Base-by-base conservation (phyloP, 2,888 invertebrate species). In the Xestoiulus laeticollis region DNA sequence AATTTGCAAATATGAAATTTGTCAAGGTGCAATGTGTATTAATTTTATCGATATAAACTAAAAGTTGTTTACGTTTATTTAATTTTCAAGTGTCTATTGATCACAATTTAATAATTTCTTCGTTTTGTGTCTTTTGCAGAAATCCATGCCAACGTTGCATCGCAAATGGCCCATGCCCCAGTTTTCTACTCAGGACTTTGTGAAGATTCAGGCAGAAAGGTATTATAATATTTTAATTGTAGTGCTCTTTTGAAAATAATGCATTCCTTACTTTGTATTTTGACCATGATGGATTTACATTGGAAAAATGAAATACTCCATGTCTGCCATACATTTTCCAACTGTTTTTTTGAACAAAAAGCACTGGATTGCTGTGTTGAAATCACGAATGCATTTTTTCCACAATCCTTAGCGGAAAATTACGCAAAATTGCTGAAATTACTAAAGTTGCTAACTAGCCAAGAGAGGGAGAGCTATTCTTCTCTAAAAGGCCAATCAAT, bases 161-260 rank as follows among this genome's bases (percentile, higher is more conserved):
- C 83, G 1, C 83, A 83, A 30, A 83, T 83, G 33, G 83, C 83
- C 30, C 83, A 83, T 26, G 32, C 83, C 32, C 83, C 83, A 1
- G 22, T 83, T 5, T 83, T 83, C 22, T 83, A 30, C 83, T 83
- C 83, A 2, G 83, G 83, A 83, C 33, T 83, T 33, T 83, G 83
- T 19, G 83, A 83, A 83, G 83, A 83, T 83, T 33, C 83, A 30
- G 83, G 83, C 33, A 32, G 83, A 83, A 83, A 83, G 83, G 83
- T 83, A 83, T 33, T 32, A 83, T 83, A 83, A 83, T 19, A 82
- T 82, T 68, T 68, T 22, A 68, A 22, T 68, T 68, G n/a, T 68
- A 38, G 33, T 38, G 33, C 68, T 5, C 4, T 68, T 3, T 68
- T 22, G 26, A 2, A 68, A 68, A 68, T 68, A 2, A n/a, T 22